Evolutionary conservation across 2,113 vertebrate genomes (phyloP).

Genomic region (Cyanoramphus novaezelandiae): DNA sequence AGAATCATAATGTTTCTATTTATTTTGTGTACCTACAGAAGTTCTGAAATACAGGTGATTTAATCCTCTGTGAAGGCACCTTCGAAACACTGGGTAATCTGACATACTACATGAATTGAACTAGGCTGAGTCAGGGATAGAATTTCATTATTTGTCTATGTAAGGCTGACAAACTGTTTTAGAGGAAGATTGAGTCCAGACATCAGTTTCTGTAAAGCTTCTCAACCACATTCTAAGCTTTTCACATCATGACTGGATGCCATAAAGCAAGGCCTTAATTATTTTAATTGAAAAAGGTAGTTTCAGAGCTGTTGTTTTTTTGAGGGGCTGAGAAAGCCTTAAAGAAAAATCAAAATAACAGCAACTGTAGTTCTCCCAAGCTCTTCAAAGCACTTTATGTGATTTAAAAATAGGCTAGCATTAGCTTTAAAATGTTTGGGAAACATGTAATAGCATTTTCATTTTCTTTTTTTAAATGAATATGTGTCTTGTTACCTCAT

Average conservation of each 20-base stretch:
- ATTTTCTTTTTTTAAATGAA: neutral
- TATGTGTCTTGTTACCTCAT: neutral
- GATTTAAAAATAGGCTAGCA: neutral
- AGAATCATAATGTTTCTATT: neutral
- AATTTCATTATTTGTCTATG: slow-evolving; percentile 50
- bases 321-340: neutral
- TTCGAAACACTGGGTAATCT: slow-evolving; percentile 27
- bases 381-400: neutral
- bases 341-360: slow-evolving; percentile 34
- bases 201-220: slow-evolving; percentile 34
- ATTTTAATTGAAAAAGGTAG: slow-evolving; percentile 38
- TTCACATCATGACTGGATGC: neutral
- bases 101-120: slow-evolving; percentile 45
- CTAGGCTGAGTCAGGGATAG: slow-evolving; percentile 32
- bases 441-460: neutral
- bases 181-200: neutral
- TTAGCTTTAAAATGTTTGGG: slow-evolving; percentile 1
- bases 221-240: neutral
- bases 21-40: neutral
- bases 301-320: slow-evolving; percentile 10
- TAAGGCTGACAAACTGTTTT: slow-evolving; percentile 38
- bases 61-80: slow-evolving; percentile 26
- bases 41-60: neutral
- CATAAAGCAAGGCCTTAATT: slow-evolving; percentile 30
- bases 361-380: neutral